Evolutionary conservation across 2,888 invertebrate species (phyloP).

Genomic region (Hydroisotoma schaefferi): DNA sequence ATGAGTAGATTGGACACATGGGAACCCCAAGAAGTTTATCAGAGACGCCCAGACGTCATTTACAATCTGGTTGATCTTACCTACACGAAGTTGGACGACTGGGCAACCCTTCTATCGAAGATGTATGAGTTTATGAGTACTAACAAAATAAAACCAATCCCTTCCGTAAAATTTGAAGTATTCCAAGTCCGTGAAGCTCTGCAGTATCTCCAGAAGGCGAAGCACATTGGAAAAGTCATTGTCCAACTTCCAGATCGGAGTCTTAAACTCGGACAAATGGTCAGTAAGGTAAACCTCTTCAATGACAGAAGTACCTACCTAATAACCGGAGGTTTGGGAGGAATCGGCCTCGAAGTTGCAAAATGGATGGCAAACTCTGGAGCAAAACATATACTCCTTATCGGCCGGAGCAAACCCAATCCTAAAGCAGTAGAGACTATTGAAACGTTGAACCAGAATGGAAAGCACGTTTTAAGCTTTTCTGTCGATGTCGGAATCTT

Average conservation of each 20-base stretch:
- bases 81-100: background rate
- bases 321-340: too few species aligned
- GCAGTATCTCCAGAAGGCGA: slow-evolving; percentile 15
- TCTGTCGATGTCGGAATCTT: too few species aligned
- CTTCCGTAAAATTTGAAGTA: slow-evolving; percentile 10
- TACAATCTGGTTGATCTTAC: slow-evolving; percentile 4
- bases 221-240: slow-evolving; percentile 21
- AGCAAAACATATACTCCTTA: too few species aligned
- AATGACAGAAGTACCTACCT: background rate
- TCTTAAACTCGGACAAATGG: background rate
- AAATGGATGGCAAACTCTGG: too few species aligned
- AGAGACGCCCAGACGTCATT: background rate
- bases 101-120: background rate
- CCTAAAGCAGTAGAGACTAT: too few species aligned
- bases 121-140: background rate
- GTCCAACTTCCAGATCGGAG: background rate
- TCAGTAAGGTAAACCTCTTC: background rate
- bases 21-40: background rate
- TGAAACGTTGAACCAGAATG: too few species aligned
- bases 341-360: too few species aligned
- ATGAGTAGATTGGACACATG: slow-evolving; percentile 12
- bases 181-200: slow-evolving; percentile 14
- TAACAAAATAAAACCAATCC: background rate
- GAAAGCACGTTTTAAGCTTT: too few species aligned
- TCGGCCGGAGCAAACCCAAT: too few species aligned